Base-by-base conservation (phyloP, 2,888 invertebrate species). In the Morpho achilles region DNA sequence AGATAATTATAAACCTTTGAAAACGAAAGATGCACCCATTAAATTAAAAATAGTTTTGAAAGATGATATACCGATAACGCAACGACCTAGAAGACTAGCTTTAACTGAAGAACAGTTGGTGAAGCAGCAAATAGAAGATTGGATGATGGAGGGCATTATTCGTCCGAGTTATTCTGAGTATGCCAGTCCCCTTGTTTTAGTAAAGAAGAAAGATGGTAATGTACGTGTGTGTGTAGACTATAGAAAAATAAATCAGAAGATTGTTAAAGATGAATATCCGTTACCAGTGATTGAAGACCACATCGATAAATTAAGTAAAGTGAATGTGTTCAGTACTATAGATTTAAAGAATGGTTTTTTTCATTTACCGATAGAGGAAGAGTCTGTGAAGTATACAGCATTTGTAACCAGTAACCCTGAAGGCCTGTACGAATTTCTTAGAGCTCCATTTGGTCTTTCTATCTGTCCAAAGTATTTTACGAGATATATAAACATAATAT, bases 381-480 rank as follows among this genome's bases (percentile, higher is more conserved):
- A 65, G n/a, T 67, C 61, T 16, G 16, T 71, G 49, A 71, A 74
- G 60, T 81, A 78, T 55, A 79, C 79, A 1, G 60, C 80, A 0
- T 83, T 82, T 67, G 76, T 80, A 3, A 76, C 75, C 3, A 23
- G 23, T 23, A 23, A 23, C 23, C 57, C 32, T 10, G n/a, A 50
- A 46, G 79, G 79, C 8, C 82, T 82, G 48, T 82, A 67, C 65
- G 79, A 84, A 64, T 80, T 83, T 61, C 51, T 72, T n/a, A 69
- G 61, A 62, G 72, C 74, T 8, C 61, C 63, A 8, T 64, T 61
- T 50, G 53, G 64, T 48, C 50, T 58, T 44, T 76, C 73, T 7
- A 77, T 75, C 41, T 69, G 72, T 22, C 82, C 81, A 4, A 69
- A 76, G 4, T 71, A 70, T 8, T 82, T 84, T 51, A 73, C 67